Base-by-base conservation (phyloP, 2,113 vertebrate species). In the Cavia aperea region DNA sequence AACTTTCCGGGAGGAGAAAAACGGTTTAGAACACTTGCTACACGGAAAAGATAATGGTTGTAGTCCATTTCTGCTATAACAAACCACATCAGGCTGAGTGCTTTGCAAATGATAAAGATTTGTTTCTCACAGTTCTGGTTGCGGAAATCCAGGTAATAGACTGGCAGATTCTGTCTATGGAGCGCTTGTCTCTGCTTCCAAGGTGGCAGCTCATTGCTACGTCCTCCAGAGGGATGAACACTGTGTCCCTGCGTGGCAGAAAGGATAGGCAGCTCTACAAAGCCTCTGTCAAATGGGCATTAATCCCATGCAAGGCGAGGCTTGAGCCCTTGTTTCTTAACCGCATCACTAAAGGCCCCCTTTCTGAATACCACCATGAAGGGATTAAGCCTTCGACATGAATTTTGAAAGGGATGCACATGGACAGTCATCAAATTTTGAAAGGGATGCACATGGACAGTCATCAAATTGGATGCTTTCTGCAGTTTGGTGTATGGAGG, bases 401-500 rank as follows among this genome's bases (percentile, higher is more conserved):
- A 54, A 36, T 54, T 31, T 36, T 79, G 77, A 36, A 65, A 33
- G 82, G 72, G n/a, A 65, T 18, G 23, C 70, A 56, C 46, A 65
- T 3, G 58, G 43, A 33, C 8, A 49, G 13, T 36, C n/a, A n/a
- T 51, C 51, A 51, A 51, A 51, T 51, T 51, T 6, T 78, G 75
- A 33, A 63, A 31, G 82, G 72, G 36, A 65, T 12, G 23, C 70
- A 56, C 46, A 75, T 3, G 58, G 51, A 23, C 7, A 49, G 13
- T 36, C n/a, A n/a, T n/a, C 51, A 54, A 18, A 60, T 0, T 51
- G 49, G n/a, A 14, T 9, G 15, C 54, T 54, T 54, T 49, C 66
- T 54, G 11, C 14, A 39, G 14, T 31, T 16, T 11, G 15, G 10
- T 54, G 0, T 31, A 36, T 0, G 0, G 16, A 49, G n/a, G 21